Evolutionary conservation across 2,113 vertebrate genomes (phyloP).

Genomic region (Progne subis): DNA sequence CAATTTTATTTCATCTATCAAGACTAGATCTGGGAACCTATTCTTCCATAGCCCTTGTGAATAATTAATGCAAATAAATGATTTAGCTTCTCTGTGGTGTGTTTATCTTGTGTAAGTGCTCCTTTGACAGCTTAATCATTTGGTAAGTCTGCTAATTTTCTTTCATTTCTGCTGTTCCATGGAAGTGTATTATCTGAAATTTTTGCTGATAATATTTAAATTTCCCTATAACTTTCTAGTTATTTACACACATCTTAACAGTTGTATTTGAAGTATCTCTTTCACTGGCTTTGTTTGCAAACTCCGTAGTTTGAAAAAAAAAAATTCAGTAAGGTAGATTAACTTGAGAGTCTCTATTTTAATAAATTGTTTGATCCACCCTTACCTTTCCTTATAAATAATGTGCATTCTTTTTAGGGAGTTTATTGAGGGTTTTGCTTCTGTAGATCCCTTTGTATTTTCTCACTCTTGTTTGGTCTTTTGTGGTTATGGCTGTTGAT

Average conservation of each 20-base stretch:
- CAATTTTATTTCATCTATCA: conserved; percentile 1
- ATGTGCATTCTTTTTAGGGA: background rate
- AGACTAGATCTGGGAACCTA: background rate
- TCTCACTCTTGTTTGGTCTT: background rate
- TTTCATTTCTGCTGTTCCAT: background rate
- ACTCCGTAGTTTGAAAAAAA: background rate
- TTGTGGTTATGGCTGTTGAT: background rate
- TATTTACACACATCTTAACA: background rate
- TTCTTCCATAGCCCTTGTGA: background rate
- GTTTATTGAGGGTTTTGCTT: background rate
- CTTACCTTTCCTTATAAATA: background rate
- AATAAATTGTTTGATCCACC: background rate
- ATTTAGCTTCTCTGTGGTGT: background rate
- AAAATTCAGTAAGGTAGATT: background rate
- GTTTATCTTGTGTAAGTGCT: background rate
- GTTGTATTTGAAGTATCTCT: background rate
- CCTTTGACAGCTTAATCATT: background rate
- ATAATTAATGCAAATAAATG: conserved; percentile 17
- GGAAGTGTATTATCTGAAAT: background rate
- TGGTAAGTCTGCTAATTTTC: background rate
- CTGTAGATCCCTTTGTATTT: background rate
- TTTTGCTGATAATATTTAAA: background rate
- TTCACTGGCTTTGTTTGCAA: background rate
- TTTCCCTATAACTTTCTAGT: background rate
- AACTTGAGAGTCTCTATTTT: background rate